Evolutionary conservation across 2,888 invertebrate genomes (phyloP), one percentile per base, ranked within the genome.

Genomic region (Teleiodes luculella): DNA sequence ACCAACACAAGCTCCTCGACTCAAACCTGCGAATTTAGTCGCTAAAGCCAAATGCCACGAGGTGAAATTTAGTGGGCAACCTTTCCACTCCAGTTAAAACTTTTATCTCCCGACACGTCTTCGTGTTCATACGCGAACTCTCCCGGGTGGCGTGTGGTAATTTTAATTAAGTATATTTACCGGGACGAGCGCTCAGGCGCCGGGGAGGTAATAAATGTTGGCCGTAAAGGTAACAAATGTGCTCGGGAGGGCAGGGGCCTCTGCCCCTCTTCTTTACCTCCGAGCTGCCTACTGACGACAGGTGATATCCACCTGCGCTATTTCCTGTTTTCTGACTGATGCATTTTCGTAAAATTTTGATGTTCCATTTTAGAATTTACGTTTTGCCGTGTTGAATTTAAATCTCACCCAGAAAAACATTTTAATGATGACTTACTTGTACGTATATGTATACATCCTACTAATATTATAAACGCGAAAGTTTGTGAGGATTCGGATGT

Each of bases 121-220:
- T 75, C 71, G 63, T 68, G 70, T 74, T 74, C 69, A 66, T 71
- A 69, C 69, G 73, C 64, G 66, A 74, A 78, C 70, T 67, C 77
- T 76, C 74, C 58, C 58, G 71, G 74, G 77, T 66, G 66, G 72
- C 73, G 79, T 79, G 82, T 72, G 83, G 80, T 82, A 83, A 85
- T 86, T 86, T 86, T 86, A 86, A 86, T 86, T 86, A 86, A 86
- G 78, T 80, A 80, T 83, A 82, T 84, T 84, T 81, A 78, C 76
- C 68, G 77, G 75, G 75, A 79, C 74, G 76, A 74, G 78, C 74
- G 70, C 65, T 67, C 63, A 65, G 69, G 68, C 72, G 68, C 60
- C 68, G 59, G 76, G 69, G 62, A 60, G 64, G 73, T 83, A 77
- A 83, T 82, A 80, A 83, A 86, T 85, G 83, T 78, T 76, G 65